These are phyloP conservation scores for Phaethornis superciliosus DNA, from an alignment of 2,113 vertebrate genomes.

Conservation along the genomic window DNA sequence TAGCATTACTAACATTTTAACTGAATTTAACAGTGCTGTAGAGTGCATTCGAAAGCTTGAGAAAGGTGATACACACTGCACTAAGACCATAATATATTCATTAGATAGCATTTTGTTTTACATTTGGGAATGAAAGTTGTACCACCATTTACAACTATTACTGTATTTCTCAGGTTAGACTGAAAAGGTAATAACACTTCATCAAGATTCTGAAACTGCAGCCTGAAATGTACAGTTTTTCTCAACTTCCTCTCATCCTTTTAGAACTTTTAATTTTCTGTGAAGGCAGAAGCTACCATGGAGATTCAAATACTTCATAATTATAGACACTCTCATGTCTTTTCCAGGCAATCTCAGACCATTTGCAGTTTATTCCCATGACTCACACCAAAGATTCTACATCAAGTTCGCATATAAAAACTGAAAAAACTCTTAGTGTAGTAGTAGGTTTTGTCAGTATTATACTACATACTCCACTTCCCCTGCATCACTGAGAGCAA, in stretches of 20 bases:
- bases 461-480: not conserved
- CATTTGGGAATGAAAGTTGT: not conserved
- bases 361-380: not conserved
- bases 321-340: not conserved
- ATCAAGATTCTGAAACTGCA: not conserved
- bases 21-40: constrained; percentile 36
- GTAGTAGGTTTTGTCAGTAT: not conserved
- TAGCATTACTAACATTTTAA: constrained; percentile 24
- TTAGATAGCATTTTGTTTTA: not conserved
- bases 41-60: not conserved
- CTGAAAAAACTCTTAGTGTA: not conserved
- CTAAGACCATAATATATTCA: not conserved
- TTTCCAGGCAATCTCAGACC: not conserved
- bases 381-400: not conserved
- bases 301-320: not conserved
- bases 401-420: not conserved
- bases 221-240: not conserved
- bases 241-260: not conserved
- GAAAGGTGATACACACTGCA: not conserved
- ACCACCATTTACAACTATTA: constrained; percentile 16
- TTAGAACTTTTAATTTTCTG: constrained; percentile 39
- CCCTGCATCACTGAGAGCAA: not conserved
- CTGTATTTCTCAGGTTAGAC: not conserved
- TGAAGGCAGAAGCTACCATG: not conserved
- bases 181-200: not conserved